Percentiles rank a stretch among this genome's conserved stretches.
These are phyloP conservation scores for Caenorhabditis panamensis DNA, from an alignment of 2,888 invertebrate genomes.

Conservation along the genomic window DNA sequence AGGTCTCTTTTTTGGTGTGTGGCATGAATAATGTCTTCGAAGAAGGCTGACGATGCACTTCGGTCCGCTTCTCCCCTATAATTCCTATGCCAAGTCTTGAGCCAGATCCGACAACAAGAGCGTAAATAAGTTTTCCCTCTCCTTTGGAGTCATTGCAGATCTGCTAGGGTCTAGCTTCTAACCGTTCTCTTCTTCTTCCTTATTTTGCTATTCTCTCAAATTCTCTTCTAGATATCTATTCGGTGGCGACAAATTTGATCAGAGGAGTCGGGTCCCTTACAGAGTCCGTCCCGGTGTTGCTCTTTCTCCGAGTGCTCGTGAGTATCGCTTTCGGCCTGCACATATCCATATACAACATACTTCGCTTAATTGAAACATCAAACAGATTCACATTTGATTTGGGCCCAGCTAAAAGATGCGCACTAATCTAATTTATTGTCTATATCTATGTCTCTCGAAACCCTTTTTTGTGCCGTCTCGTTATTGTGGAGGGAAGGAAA, in stretches of 20 bases:
- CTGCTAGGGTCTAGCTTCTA: neutral
- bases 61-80: conserved; percentile 1
- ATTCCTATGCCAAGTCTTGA: conserved; percentile 7
- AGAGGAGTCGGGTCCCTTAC: conserved; percentile 31
- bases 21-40: conserved; percentile 26
- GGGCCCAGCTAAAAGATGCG: conserved; percentile 52
- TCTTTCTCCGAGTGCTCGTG: conserved; percentile 42
- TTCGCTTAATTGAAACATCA: conserved; percentile 57
- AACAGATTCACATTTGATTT: conserved; percentile 61
- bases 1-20: conserved; percentile 14
- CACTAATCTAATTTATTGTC: conserved; percentile 55
- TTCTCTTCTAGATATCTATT: conserved; percentile 42
- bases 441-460: conserved; percentile 54
- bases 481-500: conserved; percentile 10
- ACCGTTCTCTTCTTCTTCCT: conserved; percentile 7
- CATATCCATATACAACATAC: conserved; percentile 16
- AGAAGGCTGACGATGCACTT: conserved; percentile 20
- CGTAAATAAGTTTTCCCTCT: neutral
- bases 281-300: conserved; percentile 51
- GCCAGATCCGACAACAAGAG: neutral
- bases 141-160: neutral
- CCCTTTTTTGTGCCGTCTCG: conserved; percentile 36
- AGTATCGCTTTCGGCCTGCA: neutral
- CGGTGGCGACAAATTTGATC: conserved; percentile 37
- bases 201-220: conserved; percentile 7